phyloP scores from a whole-genome alignment of 2,797 vertebrate genomes.

The Phrynocephalus vlangalii region DNA sequence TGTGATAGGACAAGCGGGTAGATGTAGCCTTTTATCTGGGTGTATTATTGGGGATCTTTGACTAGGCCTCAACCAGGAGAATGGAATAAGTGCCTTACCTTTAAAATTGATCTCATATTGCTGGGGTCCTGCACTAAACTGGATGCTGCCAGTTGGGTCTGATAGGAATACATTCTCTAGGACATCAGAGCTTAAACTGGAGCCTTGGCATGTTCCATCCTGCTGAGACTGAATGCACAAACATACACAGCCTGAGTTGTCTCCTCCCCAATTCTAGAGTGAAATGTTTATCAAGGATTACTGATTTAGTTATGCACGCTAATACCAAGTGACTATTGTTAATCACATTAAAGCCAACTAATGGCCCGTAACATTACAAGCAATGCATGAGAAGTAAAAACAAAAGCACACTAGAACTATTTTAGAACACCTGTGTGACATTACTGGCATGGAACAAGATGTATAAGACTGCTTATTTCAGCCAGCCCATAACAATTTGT shows the following conservation, averaged over 20 bases:
- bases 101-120: constrained; percentile 73
- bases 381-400: neutral
- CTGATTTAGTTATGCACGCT: no score
- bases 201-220: neutral
- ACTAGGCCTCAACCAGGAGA: neutral
- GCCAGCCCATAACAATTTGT: no score
- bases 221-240: neutral
- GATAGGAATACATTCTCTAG: constrained; percentile 75
- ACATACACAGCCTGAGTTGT: neutral
- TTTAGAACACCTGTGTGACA: neutral
- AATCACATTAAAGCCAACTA: neutral
- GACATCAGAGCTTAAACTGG: constrained; percentile 36
- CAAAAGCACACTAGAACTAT: neutral
- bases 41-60: neutral
- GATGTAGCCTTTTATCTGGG: neutral
- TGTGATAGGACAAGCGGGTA: neutral
- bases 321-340: neutral
- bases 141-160: constrained; percentile 40
- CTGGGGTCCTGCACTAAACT: constrained; percentile 62
- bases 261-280: neutral
- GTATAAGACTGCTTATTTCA: neutral
- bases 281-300: neutral
- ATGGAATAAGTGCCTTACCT: constrained; percentile 63
- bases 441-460: neutral
- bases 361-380: neutral